These are phyloP conservation scores for Drosophila elegans DNA, from an alignment of 1,140 invertebrate species.

Conservation along the genomic window DNA sequence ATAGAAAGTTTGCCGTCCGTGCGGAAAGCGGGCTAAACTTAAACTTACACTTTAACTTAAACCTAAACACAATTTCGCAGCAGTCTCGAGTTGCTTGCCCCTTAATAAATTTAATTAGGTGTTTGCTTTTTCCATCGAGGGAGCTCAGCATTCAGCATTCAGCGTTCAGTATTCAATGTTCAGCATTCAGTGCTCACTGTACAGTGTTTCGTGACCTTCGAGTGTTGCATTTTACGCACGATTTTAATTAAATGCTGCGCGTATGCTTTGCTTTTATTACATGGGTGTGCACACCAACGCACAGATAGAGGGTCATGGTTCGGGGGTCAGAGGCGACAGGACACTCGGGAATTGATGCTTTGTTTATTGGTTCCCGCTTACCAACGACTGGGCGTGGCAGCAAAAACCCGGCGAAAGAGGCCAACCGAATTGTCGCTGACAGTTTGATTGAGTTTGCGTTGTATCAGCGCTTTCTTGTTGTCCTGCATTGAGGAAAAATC, in stretches of 20 bases:
- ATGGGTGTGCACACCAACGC: slow-evolving; percentile 2
- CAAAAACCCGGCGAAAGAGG: background rate
- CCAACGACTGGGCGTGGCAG: slow-evolving; percentile 24
- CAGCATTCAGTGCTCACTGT: too few species aligned
- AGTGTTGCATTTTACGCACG: slow-evolving; percentile 75
- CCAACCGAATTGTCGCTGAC: slow-evolving; percentile 47
- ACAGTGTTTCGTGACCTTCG: slow-evolving; percentile 7
- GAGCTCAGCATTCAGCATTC: too few species aligned
- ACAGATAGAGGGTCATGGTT: too few species aligned
- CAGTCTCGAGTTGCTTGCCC: slow-evolving; percentile 49
- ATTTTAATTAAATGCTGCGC: slow-evolving; percentile 74
- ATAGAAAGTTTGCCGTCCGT: background rate
- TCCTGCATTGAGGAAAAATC: background rate
- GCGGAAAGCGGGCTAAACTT: slow-evolving; percentile 38
- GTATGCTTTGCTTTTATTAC: slow-evolving; percentile 51
- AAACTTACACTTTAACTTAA: slow-evolving; percentile 19
- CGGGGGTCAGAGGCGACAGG: background rate
- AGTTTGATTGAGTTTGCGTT: slow-evolving; percentile 55
- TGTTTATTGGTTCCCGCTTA: slow-evolving; percentile 34
- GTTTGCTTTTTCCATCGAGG: slow-evolving; percentile 2
- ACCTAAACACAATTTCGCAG: slow-evolving; percentile 67
- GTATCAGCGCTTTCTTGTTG: slow-evolving; percentile 39
- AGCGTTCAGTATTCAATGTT: too few species aligned
- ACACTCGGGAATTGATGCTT: slow-evolving; percentile 5
- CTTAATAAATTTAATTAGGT: slow-evolving; percentile 81